Evolutionary conservation across 2,113 vertebrate genomes (phyloP).

Genomic region (Phycodurus eques): DNA sequence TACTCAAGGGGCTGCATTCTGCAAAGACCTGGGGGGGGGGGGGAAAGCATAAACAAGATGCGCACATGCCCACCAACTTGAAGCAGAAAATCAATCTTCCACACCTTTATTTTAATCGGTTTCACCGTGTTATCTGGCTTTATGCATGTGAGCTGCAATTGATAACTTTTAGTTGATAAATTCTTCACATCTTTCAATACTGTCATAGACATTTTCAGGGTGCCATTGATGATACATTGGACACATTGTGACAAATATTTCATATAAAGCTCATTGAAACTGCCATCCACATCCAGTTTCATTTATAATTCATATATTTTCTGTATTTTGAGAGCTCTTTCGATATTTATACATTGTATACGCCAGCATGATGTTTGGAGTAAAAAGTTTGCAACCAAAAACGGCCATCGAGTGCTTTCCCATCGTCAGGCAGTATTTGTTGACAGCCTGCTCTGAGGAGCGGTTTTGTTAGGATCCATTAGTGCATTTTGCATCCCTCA

Average conservation of each 20-base stretch:
- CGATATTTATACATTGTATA: slow-evolving; percentile 40
- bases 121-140: slow-evolving; percentile 21
- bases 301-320: slow-evolving; percentile 41
- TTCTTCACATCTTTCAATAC: slow-evolving; percentile 21
- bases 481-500: slow-evolving; percentile 52
- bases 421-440: slow-evolving; percentile 39
- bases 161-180: slow-evolving; percentile 37
- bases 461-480: slow-evolving; percentile 61
- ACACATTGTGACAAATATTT: slow-evolving; percentile 22
- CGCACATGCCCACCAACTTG: slow-evolving; percentile 8
- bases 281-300: slow-evolving; percentile 12
- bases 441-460: slow-evolving; percentile 33
- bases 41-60: slow-evolving; percentile 30
- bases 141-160: slow-evolving; percentile 24
- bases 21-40: not conserved
- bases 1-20: slow-evolving; percentile 10
- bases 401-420: slow-evolving; percentile 49
- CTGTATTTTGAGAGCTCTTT: slow-evolving; percentile 39
- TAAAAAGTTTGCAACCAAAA: slow-evolving; percentile 37
- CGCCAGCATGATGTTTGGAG: slow-evolving; percentile 26
- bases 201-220: slow-evolving; percentile 14
- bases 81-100: slow-evolving; percentile 40
- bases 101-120: slow-evolving; percentile 22
- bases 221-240: slow-evolving; percentile 6
- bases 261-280: slow-evolving; percentile 13